phyloP scores from a whole-genome alignment of 53 echinoderm and acorn worm genomes.

The Mesocentrotus franciscanus region DNA sequence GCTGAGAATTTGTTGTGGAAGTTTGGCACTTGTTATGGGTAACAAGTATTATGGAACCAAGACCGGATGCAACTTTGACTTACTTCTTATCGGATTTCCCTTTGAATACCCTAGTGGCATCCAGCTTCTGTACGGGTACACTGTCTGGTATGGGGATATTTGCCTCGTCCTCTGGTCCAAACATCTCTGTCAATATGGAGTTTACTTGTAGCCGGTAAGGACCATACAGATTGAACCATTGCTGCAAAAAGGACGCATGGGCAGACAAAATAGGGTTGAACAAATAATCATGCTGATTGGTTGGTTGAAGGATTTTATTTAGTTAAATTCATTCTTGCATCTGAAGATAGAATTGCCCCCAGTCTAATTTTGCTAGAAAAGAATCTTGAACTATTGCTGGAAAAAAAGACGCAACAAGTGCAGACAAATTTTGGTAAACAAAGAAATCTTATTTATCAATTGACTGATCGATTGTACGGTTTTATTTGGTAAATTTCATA shows the following conservation, averaged over 20 bases:
- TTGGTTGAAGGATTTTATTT: too few relatives aligned
- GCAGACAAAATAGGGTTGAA: background rate
- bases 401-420: too few relatives aligned
- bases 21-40: too few relatives aligned
- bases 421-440: too few relatives aligned
- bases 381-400: too few relatives aligned
- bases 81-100: slow-evolving; percentile 63
- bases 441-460: too few relatives aligned
- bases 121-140: slow-evolving; percentile 41
- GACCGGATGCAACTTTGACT: background rate
- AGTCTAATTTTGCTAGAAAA: too few relatives aligned
- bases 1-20: background rate
- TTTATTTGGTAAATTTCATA: too few relatives aligned
- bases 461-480: too few relatives aligned
- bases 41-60: background rate
- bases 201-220: slow-evolving; percentile 53
- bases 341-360: too few relatives aligned
- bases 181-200: slow-evolving; percentile 31
- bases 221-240: slow-evolving; percentile 67
- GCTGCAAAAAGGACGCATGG: slow-evolving; percentile 7
- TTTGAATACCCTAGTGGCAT: slow-evolving; percentile 57
- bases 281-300: background rate
- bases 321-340: too few relatives aligned
- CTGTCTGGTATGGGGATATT: background rate
- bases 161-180: background rate